Percentiles rank a stretch among this genome's conserved stretches.
Evolutionary conservation across 2,797 vertebrate genomes (phyloP).

Genomic region (Pseudomugil gertrudae): DNA sequence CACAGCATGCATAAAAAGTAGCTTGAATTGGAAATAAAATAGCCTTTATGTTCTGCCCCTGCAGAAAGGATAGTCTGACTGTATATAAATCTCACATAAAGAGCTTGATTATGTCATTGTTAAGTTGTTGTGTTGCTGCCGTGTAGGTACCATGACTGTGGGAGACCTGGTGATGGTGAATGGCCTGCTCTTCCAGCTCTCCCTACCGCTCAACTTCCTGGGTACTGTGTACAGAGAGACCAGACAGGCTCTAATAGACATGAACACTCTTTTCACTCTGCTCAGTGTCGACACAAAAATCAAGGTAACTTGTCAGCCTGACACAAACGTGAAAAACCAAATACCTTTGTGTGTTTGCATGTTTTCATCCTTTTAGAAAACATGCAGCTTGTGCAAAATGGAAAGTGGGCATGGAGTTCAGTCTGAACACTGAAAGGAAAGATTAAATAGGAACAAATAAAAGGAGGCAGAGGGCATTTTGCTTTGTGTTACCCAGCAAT

Average conservation of each 20-base stretch:
- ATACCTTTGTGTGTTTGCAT: background rate
- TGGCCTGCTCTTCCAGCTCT: conserved; percentile 96
- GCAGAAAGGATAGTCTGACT: conserved; percentile 27
- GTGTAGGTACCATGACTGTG: conserved; percentile 90
- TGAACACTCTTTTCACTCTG: conserved; percentile 96
- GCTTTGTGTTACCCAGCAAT: background rate
- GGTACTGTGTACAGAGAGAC: conserved; percentile 99
- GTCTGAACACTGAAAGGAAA: conserved; percentile 7
- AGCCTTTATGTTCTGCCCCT: conserved; percentile 52
- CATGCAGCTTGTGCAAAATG: background rate
- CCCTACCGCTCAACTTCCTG: conserved; percentile 96
- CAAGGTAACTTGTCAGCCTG: conserved; percentile 85
- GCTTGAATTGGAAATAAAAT: conserved; percentile 58
- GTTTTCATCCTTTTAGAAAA: background rate
- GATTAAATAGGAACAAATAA: background rate
- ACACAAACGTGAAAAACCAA: conserved; percentile 18
- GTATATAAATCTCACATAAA: background rate
- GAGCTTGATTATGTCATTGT: conserved; percentile 2
- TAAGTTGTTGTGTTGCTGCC: conserved; percentile 23
- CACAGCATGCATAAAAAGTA: conserved; percentile 63
- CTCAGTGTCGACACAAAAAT: conserved; percentile 94
- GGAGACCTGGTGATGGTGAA: conserved; percentile 99
- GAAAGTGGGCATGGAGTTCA: background rate
- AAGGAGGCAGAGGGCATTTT: background rate
- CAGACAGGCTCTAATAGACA: conserved; percentile 97